A percentile compares a stretch with the other conserved stretches of the same genome.
Conservation (phyloP, 1,140 invertebrate species). For the Pseudomyrmex flavicornis region DNA sequence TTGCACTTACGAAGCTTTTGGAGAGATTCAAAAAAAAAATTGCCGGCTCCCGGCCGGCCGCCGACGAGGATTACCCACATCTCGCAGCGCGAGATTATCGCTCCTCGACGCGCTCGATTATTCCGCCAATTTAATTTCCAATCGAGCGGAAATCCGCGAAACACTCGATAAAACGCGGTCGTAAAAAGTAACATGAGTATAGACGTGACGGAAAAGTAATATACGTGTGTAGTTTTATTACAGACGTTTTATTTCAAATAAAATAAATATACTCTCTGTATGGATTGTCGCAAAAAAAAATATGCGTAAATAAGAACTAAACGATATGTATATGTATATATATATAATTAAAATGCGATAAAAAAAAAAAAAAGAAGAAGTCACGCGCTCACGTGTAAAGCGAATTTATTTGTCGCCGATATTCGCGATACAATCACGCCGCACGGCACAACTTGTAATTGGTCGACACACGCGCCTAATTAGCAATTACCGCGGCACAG, state of each 20-base stretch:
- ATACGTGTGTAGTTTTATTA: too few relatives aligned
- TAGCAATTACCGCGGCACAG: slow-evolving; percentile 57
- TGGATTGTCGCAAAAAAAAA: too few relatives aligned
- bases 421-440: not conserved
- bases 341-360: too few relatives aligned
- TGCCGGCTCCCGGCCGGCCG: slow-evolving; percentile 5
- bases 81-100: slow-evolving; percentile 48
- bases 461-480: slow-evolving; percentile 38
- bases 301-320: too few relatives aligned
- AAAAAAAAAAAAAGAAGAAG: not conserved
- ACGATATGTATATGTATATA: too few relatives aligned
- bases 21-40: slow-evolving; percentile 68
- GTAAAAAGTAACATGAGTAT: not conserved
- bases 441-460: slow-evolving; percentile 9
- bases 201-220: not conserved
- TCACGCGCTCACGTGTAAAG: not conserved
- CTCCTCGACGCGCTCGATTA: not conserved
- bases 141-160: not conserved
- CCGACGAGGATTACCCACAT: slow-evolving; percentile 37
- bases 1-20: slow-evolving; percentile 18
- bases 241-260: too few relatives aligned
- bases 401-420: not conserved
- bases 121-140: slow-evolving; percentile 30
- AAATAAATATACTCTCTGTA: too few relatives aligned
- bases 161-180: not conserved